Percentiles rank a stretch among this genome's conserved stretches.
Evolutionary conservation across 2,797 vertebrate species (phyloP).

Genomic region (Denticeps clupeoides): DNA sequence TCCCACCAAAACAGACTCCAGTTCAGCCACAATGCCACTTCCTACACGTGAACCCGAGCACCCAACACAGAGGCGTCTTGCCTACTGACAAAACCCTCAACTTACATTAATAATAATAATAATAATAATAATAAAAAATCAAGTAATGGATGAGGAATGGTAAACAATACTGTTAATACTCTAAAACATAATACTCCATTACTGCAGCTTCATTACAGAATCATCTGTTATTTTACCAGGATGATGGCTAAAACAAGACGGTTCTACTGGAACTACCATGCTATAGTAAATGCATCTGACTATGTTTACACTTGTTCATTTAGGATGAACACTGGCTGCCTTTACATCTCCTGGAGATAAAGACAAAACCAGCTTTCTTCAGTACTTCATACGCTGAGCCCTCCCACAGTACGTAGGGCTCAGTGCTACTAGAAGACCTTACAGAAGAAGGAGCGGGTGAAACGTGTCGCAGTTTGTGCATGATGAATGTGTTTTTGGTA

Average conservation of each 20-base stretch:
- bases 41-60: background rate
- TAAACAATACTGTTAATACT: conserved; percentile 44
- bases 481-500: conserved; percentile 44
- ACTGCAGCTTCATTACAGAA: conserved; percentile 51
- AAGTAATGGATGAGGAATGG: conserved; percentile 42
- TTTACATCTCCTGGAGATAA: too few relatives aligned
- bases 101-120: conserved; percentile 22
- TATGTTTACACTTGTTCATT: too few relatives aligned
- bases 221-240: conserved; percentile 54
- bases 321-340: too few relatives aligned
- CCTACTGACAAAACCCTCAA: background rate
- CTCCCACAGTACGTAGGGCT: too few relatives aligned
- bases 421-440: conserved; percentile 35
- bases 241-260: conserved; percentile 46
- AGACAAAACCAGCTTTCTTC: too few relatives aligned
- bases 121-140: conserved; percentile 23
- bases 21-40: too few relatives aligned
- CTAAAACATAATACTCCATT: conserved; percentile 23
- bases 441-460: conserved; percentile 31
- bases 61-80: background rate
- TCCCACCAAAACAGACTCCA: too few relatives aligned
- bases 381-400: too few relatives aligned
- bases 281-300: conserved; percentile 41
- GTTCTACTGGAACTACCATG: conserved; percentile 35
- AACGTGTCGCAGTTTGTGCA: conserved; percentile 27